phyloP scores from a whole-genome alignment of 2,888 invertebrate species.

The Leptinotarsa peninsularis region DNA sequence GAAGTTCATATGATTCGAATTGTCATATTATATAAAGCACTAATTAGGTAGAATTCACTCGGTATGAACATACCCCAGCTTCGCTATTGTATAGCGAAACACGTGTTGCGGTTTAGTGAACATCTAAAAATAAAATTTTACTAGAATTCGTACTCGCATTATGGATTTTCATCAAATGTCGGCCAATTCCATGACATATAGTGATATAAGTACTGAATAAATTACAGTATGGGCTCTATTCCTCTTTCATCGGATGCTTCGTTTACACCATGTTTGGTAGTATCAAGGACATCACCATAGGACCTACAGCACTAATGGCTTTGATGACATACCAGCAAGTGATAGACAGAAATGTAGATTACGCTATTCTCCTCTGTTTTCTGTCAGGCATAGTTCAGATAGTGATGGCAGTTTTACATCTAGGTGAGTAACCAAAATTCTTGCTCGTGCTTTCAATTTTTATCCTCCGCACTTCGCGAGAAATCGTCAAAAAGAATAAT shows the following conservation, averaged over 20 bases:
- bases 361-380: conserved; percentile 86
- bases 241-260: conserved; percentile 94
- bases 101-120: too few species aligned
- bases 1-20: too few species aligned
- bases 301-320: conserved; percentile 94
- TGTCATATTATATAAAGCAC: too few species aligned
- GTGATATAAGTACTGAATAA: neutral
- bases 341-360: conserved; percentile 77
- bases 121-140: too few species aligned
- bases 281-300: conserved; percentile 87
- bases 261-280: conserved; percentile 92
- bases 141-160: too few species aligned
- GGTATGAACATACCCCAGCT: too few species aligned
- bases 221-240: conserved; percentile 90
- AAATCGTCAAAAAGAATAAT: too few species aligned
- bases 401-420: conserved; percentile 83
- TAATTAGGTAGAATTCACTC: too few species aligned
- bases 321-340: conserved; percentile 89
- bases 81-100: too few species aligned
- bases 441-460: too few species aligned
- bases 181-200: neutral
- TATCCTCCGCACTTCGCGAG: too few species aligned
- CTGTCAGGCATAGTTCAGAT: conserved; percentile 85
- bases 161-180: neutral
- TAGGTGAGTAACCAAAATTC: conserved; percentile 71